Percentiles rank a stretch among this genome's conserved stretches.
These are phyloP conservation scores for Colletes latitarsis DNA, from an alignment of 1,140 invertebrate genomes.

Conservation along the genomic window DNA sequence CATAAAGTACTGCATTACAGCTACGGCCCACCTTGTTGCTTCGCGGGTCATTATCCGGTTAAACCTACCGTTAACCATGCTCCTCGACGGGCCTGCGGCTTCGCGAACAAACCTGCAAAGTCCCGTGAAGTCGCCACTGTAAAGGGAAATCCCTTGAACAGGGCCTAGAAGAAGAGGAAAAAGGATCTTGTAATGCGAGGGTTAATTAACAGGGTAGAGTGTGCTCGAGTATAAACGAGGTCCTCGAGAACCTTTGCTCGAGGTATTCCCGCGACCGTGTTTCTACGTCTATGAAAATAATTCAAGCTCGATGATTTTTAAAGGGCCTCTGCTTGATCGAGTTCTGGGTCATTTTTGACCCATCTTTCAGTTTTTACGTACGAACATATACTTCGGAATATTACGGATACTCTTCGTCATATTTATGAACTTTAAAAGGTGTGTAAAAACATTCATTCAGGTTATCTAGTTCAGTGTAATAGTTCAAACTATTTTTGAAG, in stretches of 20 bases:
- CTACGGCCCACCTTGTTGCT: constrained; percentile 31
- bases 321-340: too few relatives aligned
- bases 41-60: constrained; percentile 51
- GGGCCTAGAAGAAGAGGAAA: neutral
- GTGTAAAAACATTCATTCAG: too few relatives aligned
- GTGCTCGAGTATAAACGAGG: constrained; percentile 8
- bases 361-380: too few relatives aligned
- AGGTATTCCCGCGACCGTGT: neutral
- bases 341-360: too few relatives aligned
- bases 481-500: too few relatives aligned
- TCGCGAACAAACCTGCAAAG: neutral
- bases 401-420: too few relatives aligned
- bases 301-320: neutral
- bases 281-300: neutral
- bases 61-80: constrained; percentile 38
- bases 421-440: too few relatives aligned
- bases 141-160: constrained; percentile 11
- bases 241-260: constrained; percentile 1
- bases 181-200: constrained; percentile 7
- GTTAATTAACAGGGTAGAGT: constrained; percentile 36
- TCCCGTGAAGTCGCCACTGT: neutral
- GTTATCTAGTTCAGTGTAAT: too few relatives aligned
- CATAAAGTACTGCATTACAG: constrained; percentile 37
- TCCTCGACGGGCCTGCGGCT: constrained; percentile 7
- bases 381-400: too few relatives aligned